Conservation (phyloP, 1,140 invertebrate species). For the Meloidogyne chitwoodi region DNA sequence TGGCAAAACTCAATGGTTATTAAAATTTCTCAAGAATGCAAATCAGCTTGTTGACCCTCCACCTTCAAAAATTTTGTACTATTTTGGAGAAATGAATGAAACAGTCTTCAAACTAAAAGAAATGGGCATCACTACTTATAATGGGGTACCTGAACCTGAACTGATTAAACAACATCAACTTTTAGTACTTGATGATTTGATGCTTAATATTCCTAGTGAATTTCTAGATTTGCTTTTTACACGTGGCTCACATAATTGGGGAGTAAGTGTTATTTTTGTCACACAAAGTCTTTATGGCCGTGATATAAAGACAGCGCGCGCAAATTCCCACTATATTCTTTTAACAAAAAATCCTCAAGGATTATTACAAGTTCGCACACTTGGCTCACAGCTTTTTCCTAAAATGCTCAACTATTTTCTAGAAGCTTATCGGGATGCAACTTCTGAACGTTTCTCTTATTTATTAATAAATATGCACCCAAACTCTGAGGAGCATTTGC, state of each 20-base stretch:
- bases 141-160: not conserved
- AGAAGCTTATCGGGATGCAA: constrained; percentile 19
- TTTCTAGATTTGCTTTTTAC: constrained; percentile 32
- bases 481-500: not conserved
- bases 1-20: constrained; percentile 29
- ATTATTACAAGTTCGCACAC: constrained; percentile 23
- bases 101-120: constrained; percentile 17
- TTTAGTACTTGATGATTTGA: constrained; percentile 22
- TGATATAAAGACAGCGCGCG: constrained; percentile 26
- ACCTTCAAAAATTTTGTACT: constrained; percentile 21
- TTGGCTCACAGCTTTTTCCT: constrained; percentile 30
- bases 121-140: constrained; percentile 1
- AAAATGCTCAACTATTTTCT: constrained; percentile 10
- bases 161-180: not conserved
- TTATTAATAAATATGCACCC: constrained; percentile 25
- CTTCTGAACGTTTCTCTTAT: constrained; percentile 17
- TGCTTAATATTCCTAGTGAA: constrained; percentile 11
- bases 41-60: not conserved
- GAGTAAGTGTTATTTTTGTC: constrained; percentile 27
- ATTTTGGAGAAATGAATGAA: constrained; percentile 25
- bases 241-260: constrained; percentile 31
- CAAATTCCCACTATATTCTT: constrained; percentile 28
- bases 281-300: constrained; percentile 33
- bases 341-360: constrained; percentile 30
- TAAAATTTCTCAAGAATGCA: constrained; percentile 1